Evolutionary conservation across 2,797 vertebrate genomes (phyloP), one percentile per base, ranked within the genome.

Genomic region (Rousettus madagascariensis): DNA sequence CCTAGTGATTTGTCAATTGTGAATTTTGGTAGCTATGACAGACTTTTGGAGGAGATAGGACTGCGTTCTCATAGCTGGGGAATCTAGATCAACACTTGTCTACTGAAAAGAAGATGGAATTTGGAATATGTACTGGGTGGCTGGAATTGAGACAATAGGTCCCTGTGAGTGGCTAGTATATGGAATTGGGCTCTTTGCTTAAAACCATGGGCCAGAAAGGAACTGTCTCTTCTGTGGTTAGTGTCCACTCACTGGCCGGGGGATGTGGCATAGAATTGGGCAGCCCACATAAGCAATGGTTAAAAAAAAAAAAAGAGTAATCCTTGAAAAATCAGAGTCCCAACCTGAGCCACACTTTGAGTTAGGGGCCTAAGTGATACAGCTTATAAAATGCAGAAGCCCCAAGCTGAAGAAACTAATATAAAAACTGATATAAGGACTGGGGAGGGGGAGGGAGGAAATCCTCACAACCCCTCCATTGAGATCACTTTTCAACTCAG

Each of bases 261-360:
- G 46, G 65, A 53, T 59, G 16, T 43, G 24, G n/a, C 49, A 46
- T 74, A 95, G 49, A 88, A 78, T 38, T 78, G 36, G 55, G 57
- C 57, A 65, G 10, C 69, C 8, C 46, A 6, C 43, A 2, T 28
- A 24, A 19, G 20, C 38, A 86, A 22, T 38, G 36, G 53, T 5
- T 41, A 28, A 68, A 74, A 65, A 46, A 33, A 33, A 38, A 38
- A 49, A 43, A n/a, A 74, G 28, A 59, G 3, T 74, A 53, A 69
- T 93, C 33, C 41, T 43, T 92, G 38, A 93, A 90, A 97, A 89
- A 36, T 55, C 28, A 61, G 57, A 92, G n/a, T 63, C 79, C 90
- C 5, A 49, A 30, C 19, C 71, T 86, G 28, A 86, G n/a, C 8
- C 28, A 38, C 41, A 51, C 36, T 1, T 17, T 9, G 19, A 3